Evolutionary conservation across 2,113 vertebrate genomes (phyloP).

Genomic region (Perca fluviatilis): DNA sequence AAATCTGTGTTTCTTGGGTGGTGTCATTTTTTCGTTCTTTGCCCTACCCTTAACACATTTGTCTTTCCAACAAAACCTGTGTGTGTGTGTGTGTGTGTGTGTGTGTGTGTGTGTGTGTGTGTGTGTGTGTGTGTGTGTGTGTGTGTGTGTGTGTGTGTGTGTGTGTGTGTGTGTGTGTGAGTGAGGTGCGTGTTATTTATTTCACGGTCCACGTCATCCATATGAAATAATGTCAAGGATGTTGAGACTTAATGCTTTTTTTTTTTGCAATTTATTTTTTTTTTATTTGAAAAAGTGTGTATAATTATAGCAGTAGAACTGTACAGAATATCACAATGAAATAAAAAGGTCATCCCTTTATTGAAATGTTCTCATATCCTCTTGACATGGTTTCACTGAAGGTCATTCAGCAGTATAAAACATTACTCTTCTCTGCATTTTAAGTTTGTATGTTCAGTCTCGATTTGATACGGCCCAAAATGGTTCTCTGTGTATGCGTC

Average conservation of each 20-base stretch:
- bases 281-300: conserved; percentile 76
- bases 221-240: conserved; percentile 58
- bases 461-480: neutral
- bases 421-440: conserved; percentile 2
- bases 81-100: conserved; percentile 15
- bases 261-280: conserved; percentile 68
- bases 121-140: conserved; percentile 3
- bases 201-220: conserved; percentile 69
- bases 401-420: neutral
- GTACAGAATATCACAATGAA: conserved; percentile 81
- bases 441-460: neutral
- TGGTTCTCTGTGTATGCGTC: neutral
- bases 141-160: conserved; percentile 8
- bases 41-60: neutral
- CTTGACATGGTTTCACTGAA: neutral
- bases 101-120: conserved; percentile 15
- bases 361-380: conserved; percentile 34
- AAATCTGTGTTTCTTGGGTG: conserved; percentile 51
- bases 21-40: conserved; percentile 35
- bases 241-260: conserved; percentile 71
- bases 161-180: conserved; percentile 29
- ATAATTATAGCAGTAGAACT: conserved; percentile 79
- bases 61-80: conserved; percentile 26
- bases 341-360: conserved; percentile 81
- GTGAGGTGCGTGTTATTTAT: conserved; percentile 80